Evolutionary conservation across 2,113 vertebrate genomes (phyloP), one percentile per base, ranked within the genome.

Genomic region (Clarias gariepinus): DNA sequence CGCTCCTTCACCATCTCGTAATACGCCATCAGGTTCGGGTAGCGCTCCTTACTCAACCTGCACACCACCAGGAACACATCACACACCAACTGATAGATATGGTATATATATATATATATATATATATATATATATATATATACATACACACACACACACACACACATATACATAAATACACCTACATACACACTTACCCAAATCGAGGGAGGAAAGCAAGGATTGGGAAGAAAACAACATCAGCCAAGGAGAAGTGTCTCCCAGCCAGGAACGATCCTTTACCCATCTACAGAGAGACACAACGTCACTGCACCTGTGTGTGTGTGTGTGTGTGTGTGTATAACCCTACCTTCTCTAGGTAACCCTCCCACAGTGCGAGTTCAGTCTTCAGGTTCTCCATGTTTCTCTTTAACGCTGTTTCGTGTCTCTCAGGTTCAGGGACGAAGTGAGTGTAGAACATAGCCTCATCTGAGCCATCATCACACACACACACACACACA

Each of bases 321-420:
- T 57, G 0, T 5, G 28, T 69, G 69, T 23, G 36, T 80, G 21
- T 8, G 55, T 9, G 16, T 68, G 73, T 25, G 15, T 63, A 23
- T 71, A 68, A 58, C 60, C 57, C 28, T 21, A 71, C 68, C 68
- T 36, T 1, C 68, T 71, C 47, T 85, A 95, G 28, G 88, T 96
- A 92, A n/a, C 89, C 88, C 68, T 96, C 94, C 95, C 95, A 96
- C 47, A 95, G 82, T 58, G 92, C 89, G 47, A 95, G 0, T 80
- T 96, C 95, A 1, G 58, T 8, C 0, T 1, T 33, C 76, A 95
- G 83, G 3, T 52, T 79, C 33, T 94, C 92, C 25, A 4, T 86
- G 87, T 94, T 92, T 82, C 95, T 93, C 86, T 94, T 71, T 30
- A 92, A 0, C 5, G 95, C 92, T 8, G 92, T 92, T 18, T 95